These are phyloP conservation scores for Sesia bembeciformis DNA, from an alignment of 2,888 invertebrate species.

Conservation along the genomic window DNA sequence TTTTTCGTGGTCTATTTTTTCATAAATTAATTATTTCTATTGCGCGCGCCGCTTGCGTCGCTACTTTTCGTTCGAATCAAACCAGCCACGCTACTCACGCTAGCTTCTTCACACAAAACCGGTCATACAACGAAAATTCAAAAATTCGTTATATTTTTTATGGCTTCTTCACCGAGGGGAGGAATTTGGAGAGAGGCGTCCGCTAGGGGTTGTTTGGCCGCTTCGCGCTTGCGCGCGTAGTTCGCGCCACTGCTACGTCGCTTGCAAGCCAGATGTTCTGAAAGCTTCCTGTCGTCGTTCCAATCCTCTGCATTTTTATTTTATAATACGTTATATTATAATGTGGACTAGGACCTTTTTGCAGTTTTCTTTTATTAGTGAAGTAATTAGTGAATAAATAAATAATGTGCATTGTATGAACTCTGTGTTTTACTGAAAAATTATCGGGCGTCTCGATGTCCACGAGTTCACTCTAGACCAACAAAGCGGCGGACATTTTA, in stretches of 20 bases:
- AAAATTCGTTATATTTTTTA: constrained; percentile 72
- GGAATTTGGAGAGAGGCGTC: constrained; percentile 56
- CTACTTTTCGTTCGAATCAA: neutral
- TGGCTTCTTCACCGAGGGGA: constrained; percentile 63
- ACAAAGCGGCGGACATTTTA: constrained; percentile 76
- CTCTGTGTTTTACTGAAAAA: constrained; percentile 47
- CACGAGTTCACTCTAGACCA: constrained; percentile 74
- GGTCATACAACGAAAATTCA: constrained; percentile 58
- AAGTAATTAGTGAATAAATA: constrained; percentile 51
- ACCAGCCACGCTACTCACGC: neutral
- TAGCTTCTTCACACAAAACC: constrained; percentile 29
- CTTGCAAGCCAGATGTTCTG: constrained; percentile 72
- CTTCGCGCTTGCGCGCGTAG: constrained; percentile 71
- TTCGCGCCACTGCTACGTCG: constrained; percentile 74
- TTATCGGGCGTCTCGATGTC: constrained; percentile 71
- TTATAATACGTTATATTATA: constrained; percentile 27
- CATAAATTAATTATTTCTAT: neutral
- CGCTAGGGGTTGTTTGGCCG: constrained; percentile 63
- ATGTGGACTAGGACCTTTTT: constrained; percentile 58
- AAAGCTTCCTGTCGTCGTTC: constrained; percentile 70
- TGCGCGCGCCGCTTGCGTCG: neutral
- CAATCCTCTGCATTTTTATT: constrained; percentile 54
- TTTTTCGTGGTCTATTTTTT: too few relatives aligned
- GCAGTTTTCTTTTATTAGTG: constrained; percentile 50
- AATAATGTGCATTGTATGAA: constrained; percentile 53